Percentiles rank a stretch among this genome's conserved stretches.
phyloP scores from a whole-genome alignment of 2,888 invertebrate genomes.

The Cremastobaeus sp. region DNA sequence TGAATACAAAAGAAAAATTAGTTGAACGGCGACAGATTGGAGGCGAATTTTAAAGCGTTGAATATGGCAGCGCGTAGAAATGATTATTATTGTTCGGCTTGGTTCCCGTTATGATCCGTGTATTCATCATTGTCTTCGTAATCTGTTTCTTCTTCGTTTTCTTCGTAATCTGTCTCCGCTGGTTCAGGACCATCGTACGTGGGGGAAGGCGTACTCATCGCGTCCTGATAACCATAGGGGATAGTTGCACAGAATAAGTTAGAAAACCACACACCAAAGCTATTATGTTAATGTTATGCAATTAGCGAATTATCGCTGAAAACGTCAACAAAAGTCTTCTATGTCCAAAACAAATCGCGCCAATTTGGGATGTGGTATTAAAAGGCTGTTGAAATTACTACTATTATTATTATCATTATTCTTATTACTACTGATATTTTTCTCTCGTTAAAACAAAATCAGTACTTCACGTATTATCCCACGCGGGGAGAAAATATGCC shows the following conservation, averaged over 20 bases:
- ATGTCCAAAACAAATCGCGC: too few relatives aligned
- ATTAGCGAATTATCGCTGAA: neutral
- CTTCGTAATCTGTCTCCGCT: constrained; percentile 81
- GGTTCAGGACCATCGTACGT: constrained; percentile 81
- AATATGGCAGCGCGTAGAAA: constrained; percentile 69
- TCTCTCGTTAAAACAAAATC: too few relatives aligned
- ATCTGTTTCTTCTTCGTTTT: constrained; percentile 79
- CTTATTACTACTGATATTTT: too few relatives aligned
- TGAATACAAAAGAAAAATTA: constrained; percentile 64
- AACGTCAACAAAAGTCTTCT: neutral
- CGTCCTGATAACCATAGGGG: constrained; percentile 72
- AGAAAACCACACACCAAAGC: constrained; percentile 56
- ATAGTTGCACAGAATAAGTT: constrained; percentile 67
- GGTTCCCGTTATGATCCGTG: constrained; percentile 79
- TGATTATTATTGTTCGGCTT: constrained; percentile 75
- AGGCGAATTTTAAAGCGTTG: constrained; percentile 62
- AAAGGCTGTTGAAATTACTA: too few relatives aligned
- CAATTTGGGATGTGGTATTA: too few relatives aligned
- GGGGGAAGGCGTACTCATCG: constrained; percentile 78
- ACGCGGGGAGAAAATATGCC: too few relatives aligned
- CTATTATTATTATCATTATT: too few relatives aligned
- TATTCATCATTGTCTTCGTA: constrained; percentile 79
- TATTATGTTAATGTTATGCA: constrained; percentile 37
- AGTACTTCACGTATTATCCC: too few relatives aligned
- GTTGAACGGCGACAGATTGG: constrained; percentile 61